phyloP scores from a whole-genome alignment of 2,113 vertebrate genomes.

The Oryzias celebensis region DNA sequence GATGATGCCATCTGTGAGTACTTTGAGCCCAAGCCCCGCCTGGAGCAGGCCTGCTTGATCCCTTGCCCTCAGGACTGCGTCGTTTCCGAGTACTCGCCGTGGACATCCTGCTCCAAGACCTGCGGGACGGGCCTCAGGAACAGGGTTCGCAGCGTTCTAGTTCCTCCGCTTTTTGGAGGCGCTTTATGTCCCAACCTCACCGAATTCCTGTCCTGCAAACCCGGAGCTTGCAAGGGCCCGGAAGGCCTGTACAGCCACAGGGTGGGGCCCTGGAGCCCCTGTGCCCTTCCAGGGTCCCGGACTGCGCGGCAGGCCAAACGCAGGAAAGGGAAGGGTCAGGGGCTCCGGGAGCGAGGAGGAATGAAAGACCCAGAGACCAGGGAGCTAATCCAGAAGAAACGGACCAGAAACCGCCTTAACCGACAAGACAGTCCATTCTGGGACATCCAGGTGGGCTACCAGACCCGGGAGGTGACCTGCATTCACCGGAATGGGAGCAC shows the following conservation, averaged over 20 bases:
- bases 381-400: constrained; percentile 94
- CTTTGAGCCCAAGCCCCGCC: constrained; percentile 91
- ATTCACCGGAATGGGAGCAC: constrained; percentile 87
- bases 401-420: constrained; percentile 90
- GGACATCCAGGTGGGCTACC: constrained; percentile 95
- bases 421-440: constrained; percentile 91
- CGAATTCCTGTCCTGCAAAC: constrained; percentile 88
- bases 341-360: constrained; percentile 71
- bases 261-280: constrained; percentile 85
- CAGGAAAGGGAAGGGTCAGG: constrained; percentile 81
- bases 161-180: constrained; percentile 88
- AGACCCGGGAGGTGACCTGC: constrained; percentile 88
- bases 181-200: constrained; percentile 89
- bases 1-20: constrained; percentile 96
- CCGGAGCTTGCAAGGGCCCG: constrained; percentile 76
- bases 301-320: constrained; percentile 82
- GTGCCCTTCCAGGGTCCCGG: constrained; percentile 74
- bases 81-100: constrained; percentile 87
- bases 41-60: constrained; percentile 95
- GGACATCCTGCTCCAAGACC: constrained; percentile 92
- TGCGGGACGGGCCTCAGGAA: constrained; percentile 90
- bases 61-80: constrained; percentile 93
- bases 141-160: constrained; percentile 85
- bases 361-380: constrained; percentile 88
- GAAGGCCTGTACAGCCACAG: constrained; percentile 86